These are phyloP conservation scores for Strix occidentalis DNA, from an alignment of 2,797 vertebrate genomes.

Conservation along the genomic window DNA sequence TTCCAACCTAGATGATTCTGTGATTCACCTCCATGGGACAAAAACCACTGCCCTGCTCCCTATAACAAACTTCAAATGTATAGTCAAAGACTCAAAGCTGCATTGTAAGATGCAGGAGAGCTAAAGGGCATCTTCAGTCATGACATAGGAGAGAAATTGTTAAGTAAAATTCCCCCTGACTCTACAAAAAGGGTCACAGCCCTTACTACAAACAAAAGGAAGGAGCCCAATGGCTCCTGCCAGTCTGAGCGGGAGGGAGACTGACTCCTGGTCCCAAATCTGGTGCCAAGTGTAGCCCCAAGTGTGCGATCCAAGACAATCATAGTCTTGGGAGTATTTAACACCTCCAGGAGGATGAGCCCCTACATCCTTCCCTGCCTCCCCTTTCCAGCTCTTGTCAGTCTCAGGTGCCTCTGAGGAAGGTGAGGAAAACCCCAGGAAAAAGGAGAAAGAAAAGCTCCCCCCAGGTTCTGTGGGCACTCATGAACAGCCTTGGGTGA, in stretches of 20 bases:
- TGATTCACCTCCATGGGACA: not conserved
- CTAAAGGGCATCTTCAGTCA: not conserved
- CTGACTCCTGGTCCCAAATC: not conserved
- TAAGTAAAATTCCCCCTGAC: not conserved
- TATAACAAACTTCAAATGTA: not conserved
- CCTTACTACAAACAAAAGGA: not conserved
- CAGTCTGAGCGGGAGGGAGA: not conserved
- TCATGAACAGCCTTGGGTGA: not conserved
- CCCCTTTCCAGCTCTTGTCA: not conserved
- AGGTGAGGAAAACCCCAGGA: not conserved
- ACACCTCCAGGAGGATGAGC: not conserved
- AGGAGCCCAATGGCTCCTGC: not conserved
- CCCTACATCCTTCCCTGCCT: not conserved
- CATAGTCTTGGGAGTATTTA: fast-evolving
- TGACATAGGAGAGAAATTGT: fast-evolving
- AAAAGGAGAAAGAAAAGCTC: not conserved
- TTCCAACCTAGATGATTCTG: no score
- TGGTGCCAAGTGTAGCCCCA: not conserved
- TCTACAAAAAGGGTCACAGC: not conserved
- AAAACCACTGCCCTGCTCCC: fast-evolving
- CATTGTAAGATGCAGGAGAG: not conserved
- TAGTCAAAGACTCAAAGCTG: not conserved
- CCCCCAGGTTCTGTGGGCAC: not conserved
- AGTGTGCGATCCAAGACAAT: not conserved
- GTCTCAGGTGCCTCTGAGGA: not conserved